Base-by-base conservation (phyloP, 1,140 invertebrate genomes). In the Cecropterus lyciades region DNA sequence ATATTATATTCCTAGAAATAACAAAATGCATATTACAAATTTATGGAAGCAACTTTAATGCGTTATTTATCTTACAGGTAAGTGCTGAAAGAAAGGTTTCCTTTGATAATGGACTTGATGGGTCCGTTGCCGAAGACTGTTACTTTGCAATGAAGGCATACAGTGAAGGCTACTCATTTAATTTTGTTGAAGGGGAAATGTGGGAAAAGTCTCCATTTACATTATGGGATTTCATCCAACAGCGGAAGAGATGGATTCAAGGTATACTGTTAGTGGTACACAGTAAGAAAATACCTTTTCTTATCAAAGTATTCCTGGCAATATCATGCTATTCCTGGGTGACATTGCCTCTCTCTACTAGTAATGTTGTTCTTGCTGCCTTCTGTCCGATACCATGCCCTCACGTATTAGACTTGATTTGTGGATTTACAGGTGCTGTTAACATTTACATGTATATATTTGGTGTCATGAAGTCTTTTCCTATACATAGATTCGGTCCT, bases 201-300 rank as follows among this genome's bases (percentile, higher is more conserved):
- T 98, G 97, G 95, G 98, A 99, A 86, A 99, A 99, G 84, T 98
- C 97, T 13, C 98, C 98, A 6, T 99, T 99, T 82, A 98, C 97
- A 0, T 89, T 99, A 0, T 96, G 96, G 94, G 98, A 99, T 87
- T 99, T 99, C 82, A 94, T 99, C 42, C 98, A 99, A 85, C 98
- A 99, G 87, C 93, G 98, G 59, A 99, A 99, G 87, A 94, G 98
- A 27, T 99, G 99, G 99, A 94, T 99, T 49, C 97, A 99, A 93
- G 99, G 98, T 76, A 99, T 99, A 71, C 95, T 98, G 16, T 93
- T 99, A 64, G 98, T 99, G 0, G 97, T 99, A 11, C 98, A 99
- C 90, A 98, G 97, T 48, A 95, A 95, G 80, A 93, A 94, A 62
- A 98, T 99, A 85, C 97, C 98, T 13, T 79, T 96, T 10, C 93